A percentile compares a stretch with the other conserved stretches of the same genome.
Conservation (phyloP, 2,797 vertebrate species). For the Meriones psammophilus region DNA sequence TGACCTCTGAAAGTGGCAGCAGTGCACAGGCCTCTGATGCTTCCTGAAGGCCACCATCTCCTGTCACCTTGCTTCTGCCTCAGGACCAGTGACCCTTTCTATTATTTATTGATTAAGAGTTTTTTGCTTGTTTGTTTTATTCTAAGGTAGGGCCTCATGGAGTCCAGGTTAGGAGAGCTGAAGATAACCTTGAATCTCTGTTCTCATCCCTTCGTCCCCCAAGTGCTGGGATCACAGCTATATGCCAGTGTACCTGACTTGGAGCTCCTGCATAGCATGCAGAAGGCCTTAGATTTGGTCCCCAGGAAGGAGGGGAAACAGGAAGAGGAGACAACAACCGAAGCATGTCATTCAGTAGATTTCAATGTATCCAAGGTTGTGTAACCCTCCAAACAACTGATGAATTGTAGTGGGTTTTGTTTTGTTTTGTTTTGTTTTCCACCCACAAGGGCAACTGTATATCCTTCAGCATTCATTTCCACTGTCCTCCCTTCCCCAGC, state of each 20-base stretch:
- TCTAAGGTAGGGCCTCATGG: neutral
- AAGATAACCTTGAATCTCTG: neutral
- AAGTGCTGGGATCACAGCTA: too few species aligned
- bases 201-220: neutral
- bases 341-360: neutral
- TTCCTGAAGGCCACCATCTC: slow-evolving; percentile 98
- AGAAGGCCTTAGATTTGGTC: neutral
- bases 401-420: neutral
- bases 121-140: neutral
- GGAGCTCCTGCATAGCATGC: neutral
- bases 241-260: neutral
- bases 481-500: neutral
- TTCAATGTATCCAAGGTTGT: neutral
- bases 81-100: neutral
- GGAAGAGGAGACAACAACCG: neutral
- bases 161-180: neutral
- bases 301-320: neutral
- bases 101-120: neutral
- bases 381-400: neutral
- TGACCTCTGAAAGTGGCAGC: slow-evolving; percentile 96
- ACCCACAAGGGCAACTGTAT: neutral
- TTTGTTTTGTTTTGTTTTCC: too few species aligned
- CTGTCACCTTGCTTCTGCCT: slow-evolving; percentile 89
- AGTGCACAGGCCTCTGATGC: slow-evolving; percentile 95
- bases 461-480: neutral